Evolutionary conservation across 1,140 invertebrate genomes (phyloP), one percentile per base, ranked within the genome.

Genomic region (Drosophila chauvacae): DNA sequence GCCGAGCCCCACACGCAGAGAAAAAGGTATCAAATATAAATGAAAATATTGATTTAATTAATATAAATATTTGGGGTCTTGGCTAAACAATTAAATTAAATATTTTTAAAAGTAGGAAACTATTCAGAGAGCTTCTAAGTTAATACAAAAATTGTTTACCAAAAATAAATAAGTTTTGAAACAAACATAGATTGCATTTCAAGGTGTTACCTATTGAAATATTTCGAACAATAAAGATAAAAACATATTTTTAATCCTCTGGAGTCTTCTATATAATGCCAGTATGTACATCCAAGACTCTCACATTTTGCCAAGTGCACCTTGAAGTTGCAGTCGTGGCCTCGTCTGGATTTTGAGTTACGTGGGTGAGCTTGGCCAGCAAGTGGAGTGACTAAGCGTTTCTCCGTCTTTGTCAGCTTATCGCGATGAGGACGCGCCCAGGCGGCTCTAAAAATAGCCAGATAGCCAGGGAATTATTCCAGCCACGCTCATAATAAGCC

Each of bases 321-420:
- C 51, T 71, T 75, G 70, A 83, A 81, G 74, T 72, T 84, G 66
- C 63, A 68, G 13, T 69, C 73, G 70, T 68, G 63, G 74, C 65
- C 57, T 69, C 65, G 64, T 78, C 76, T 77, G 73, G 73, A 73
- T 82, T 72, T 73, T 69, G 73, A 66, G 74, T 90, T 90, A 90
- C 85, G 85, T 90, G 85, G 85, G 85, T 90, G 85, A 90, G 85
- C 83, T 85, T 71, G 69, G 81, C 80, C 81, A 84, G 83, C 84
- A 88, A 88, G 85, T 90, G 85, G 86, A 85, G 78, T 88, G 85
- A 88, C 85, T 88, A 88, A 88, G 85, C 85, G 85, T 55, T 84
- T 61, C 59, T 66, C 26, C 28, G 28, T 56, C 63, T 77, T 50
- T 45, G 71, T 51, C 59, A 53, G 74, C 72, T 80, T 84, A 88